These are phyloP conservation scores for Leuciscus waleckii DNA, from an alignment of 2,797 vertebrate genomes.

Conservation along the genomic window DNA sequence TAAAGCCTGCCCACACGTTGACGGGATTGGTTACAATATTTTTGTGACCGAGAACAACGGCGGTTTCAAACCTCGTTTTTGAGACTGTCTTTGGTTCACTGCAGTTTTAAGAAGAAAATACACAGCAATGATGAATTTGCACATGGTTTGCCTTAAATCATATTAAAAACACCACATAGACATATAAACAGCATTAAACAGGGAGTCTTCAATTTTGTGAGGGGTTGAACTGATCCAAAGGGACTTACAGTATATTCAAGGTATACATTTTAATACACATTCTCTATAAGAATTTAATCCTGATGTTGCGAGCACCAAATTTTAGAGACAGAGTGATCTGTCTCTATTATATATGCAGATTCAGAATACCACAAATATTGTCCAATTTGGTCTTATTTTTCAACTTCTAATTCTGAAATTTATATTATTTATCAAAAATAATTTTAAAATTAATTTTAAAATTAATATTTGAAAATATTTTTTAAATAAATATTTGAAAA, in stretches of 20 bases:
- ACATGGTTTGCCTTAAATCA: too few species aligned
- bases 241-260: too few species aligned
- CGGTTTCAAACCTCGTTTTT: too few species aligned
- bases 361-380: not conserved
- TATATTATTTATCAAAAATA: not conserved
- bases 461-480: not conserved
- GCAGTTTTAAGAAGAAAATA: too few species aligned
- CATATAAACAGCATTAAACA: too few species aligned
- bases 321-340: not conserved
- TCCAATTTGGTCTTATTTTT: not conserved
- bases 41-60: too few species aligned
- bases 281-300: not conserved
- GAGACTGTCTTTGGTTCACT: too few species aligned
- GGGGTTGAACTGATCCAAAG: not conserved
- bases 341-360: not conserved
- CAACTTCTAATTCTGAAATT: not conserved
- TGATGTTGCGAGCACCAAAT: not conserved
- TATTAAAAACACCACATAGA: too few species aligned
- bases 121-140: too few species aligned
- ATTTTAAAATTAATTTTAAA: not conserved
- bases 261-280: not conserved
- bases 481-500: not conserved
- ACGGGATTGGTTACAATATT: too few species aligned
- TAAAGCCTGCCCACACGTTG: too few species aligned
- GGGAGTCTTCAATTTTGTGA: not conserved